Conservation (phyloP, 2,113 vertebrate genomes). For the Symphodus melops region DNA sequence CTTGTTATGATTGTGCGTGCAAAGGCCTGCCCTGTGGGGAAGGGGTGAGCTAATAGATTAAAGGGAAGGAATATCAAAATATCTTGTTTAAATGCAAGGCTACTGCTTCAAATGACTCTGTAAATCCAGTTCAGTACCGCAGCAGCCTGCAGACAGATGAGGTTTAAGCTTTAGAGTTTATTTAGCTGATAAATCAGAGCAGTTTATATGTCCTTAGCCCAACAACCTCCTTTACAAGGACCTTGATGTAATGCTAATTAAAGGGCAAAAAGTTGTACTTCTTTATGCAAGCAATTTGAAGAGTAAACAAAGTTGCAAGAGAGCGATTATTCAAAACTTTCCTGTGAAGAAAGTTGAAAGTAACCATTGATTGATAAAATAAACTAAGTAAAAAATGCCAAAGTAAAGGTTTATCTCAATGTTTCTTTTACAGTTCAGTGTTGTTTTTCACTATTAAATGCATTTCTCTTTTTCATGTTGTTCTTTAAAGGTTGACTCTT, state of each 20-base stretch:
- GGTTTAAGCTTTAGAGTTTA: slow-evolving; percentile 5
- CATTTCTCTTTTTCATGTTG: not conserved
- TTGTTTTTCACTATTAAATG: slow-evolving; percentile 16
- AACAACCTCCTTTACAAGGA: not conserved
- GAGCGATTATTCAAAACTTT: not conserved
- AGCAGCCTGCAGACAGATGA: slow-evolving; percentile 2
- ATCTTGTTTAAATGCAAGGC: slow-evolving; percentile 5
- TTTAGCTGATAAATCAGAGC: slow-evolving; percentile 13
- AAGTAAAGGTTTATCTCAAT: slow-evolving; percentile 1
- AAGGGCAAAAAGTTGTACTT: not conserved
- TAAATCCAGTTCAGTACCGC: not conserved
- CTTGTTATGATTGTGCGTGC: slow-evolving; percentile 44
- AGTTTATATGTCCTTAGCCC: slow-evolving; percentile 17
- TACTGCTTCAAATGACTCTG: slow-evolving; percentile 5
- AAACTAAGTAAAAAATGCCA: not conserved
- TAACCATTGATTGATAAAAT: not conserved
- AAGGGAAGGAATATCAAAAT: slow-evolving; percentile 41
- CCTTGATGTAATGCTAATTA: slow-evolving; percentile 15
- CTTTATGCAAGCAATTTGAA: slow-evolving; percentile 24
- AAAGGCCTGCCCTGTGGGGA: slow-evolving; percentile 36
- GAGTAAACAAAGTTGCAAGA: not conserved
- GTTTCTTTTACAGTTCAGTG: not conserved
- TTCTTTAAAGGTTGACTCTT: slow-evolving; percentile 7
- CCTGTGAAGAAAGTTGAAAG: not conserved
- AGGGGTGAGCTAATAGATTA: slow-evolving; percentile 52